Percentiles rank a stretch among this genome's conserved stretches.
Conservation (phyloP, 2,113 vertebrate species). For the Cololabis saira region DNA sequence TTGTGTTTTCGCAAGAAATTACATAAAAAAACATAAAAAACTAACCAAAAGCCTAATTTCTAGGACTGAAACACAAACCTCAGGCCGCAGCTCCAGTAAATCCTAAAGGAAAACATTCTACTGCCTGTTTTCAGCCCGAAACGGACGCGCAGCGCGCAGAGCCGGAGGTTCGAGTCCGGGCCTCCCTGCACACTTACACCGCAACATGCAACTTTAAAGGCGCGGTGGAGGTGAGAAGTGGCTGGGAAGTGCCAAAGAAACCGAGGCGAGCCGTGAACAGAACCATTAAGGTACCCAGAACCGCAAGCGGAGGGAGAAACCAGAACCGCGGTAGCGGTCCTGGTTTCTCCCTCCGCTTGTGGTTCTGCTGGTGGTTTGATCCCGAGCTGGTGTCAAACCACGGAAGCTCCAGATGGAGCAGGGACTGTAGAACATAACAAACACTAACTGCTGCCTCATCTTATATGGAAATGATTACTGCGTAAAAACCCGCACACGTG, state of each 20-base stretch:
- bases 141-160: constrained; percentile 12
- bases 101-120: too few species aligned
- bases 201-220: constrained; percentile 49
- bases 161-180: constrained; percentile 43
- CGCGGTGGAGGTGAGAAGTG: constrained; percentile 65
- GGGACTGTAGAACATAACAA: too few species aligned
- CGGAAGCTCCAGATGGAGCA: constrained; percentile 44
- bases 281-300: constrained; percentile 34
- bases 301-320: constrained; percentile 27
- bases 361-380: too few species aligned
- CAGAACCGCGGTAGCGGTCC: constrained; percentile 50
- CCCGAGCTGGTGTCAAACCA: constrained; percentile 22
- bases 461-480: too few species aligned
- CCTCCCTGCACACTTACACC: constrained; percentile 40
- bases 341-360: too few species aligned
- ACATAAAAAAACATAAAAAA: background rate
- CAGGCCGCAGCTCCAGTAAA: too few species aligned
- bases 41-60: background rate
- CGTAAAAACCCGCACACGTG: too few species aligned
- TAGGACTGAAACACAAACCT: background rate
- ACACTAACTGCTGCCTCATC: too few species aligned
- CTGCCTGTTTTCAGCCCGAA: too few species aligned
- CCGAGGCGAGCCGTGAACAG: too few species aligned
- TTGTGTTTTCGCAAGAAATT: background rate
- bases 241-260: constrained; percentile 35